These are phyloP conservation scores for Dryobota labecula DNA, from an alignment of 2,888 invertebrate genomes.

Conservation along the genomic window DNA sequence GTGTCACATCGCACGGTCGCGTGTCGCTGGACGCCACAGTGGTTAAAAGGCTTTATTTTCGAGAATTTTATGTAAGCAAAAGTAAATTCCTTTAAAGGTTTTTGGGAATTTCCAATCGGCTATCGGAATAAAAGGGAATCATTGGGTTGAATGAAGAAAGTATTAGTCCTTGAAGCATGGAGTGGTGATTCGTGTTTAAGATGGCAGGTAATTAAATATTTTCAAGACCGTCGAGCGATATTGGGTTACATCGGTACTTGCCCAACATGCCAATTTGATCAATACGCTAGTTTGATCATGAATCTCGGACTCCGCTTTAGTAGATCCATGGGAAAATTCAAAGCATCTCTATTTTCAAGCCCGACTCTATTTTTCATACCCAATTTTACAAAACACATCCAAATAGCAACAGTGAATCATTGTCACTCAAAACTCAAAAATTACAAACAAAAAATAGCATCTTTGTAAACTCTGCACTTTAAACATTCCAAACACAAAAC, in stretches of 20 bases:
- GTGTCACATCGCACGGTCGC: slow-evolving; percentile 34
- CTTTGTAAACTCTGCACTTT: slow-evolving; percentile 5
- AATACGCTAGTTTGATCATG: too few species aligned
- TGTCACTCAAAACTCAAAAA: neutral
- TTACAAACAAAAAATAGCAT: neutral
- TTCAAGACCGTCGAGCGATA: neutral
- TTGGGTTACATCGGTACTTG: neutral
- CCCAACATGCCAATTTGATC: neutral
- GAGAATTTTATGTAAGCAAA: slow-evolving; percentile 30
- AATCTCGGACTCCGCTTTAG: neutral
- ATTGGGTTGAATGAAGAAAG: slow-evolving; percentile 26
- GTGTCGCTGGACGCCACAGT: slow-evolving; percentile 23
- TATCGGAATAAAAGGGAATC: slow-evolving; percentile 24
- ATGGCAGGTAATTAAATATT: slow-evolving; percentile 34
- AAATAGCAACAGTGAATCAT: too few species aligned
- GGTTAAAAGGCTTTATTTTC: slow-evolving; percentile 35
- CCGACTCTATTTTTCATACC: neutral
- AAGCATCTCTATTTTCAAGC: neutral
- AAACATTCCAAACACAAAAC: slow-evolving; percentile 25
- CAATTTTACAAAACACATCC: neutral
- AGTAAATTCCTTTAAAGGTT: slow-evolving; percentile 24
- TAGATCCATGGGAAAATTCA: neutral
- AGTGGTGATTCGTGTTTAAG: slow-evolving; percentile 10
- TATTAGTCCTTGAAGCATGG: slow-evolving; percentile 31
- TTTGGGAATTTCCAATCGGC: slow-evolving; percentile 34